A percentile compares a stretch with the other conserved stretches of the same genome.
Evolutionary conservation across 2,888 invertebrate genomes (phyloP).

Genomic region (Leucophenga montana): DNA sequence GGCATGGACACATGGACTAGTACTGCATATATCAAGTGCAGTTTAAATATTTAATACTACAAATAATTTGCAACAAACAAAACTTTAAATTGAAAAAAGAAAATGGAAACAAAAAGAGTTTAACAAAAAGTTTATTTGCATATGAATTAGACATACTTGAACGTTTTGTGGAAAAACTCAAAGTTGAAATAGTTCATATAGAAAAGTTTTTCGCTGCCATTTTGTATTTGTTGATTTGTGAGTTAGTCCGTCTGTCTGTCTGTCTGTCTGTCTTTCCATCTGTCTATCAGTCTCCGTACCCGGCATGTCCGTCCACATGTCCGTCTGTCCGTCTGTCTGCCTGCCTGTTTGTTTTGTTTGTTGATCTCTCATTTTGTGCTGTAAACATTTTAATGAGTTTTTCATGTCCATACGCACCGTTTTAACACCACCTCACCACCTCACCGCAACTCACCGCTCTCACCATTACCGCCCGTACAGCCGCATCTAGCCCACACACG

Average conservation of each 20-base stretch:
- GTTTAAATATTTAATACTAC: constrained; percentile 7
- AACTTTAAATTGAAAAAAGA: neutral
- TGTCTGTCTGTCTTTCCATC: constrained; percentile 27
- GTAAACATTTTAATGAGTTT: constrained; percentile 69
- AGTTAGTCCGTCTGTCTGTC: constrained; percentile 22
- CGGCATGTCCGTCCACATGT: constrained; percentile 27
- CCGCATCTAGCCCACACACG: constrained; percentile 7
- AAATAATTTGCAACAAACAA: neutral
- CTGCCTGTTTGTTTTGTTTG: constrained; percentile 50
- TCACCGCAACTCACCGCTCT: constrained; percentile 20
- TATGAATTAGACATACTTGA: neutral
- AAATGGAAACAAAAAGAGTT: too few species aligned
- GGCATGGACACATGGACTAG: too few species aligned
- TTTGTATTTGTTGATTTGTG: constrained; percentile 10
- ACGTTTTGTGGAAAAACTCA: constrained; percentile 4
- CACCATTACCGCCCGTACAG: neutral
- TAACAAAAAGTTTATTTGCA: neutral
- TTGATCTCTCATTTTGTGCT: constrained; percentile 54
- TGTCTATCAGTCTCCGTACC: constrained; percentile 34
- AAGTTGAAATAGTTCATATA: neutral
- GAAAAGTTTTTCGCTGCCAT: constrained; percentile 10
- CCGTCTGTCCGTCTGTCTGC: constrained; percentile 33
- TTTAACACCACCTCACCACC: constrained; percentile 28
- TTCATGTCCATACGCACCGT: constrained; percentile 57
- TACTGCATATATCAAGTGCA: neutral